These are phyloP conservation scores for Mythimna impura DNA, from an alignment of 2,888 invertebrate species.

Conservation along the genomic window DNA sequence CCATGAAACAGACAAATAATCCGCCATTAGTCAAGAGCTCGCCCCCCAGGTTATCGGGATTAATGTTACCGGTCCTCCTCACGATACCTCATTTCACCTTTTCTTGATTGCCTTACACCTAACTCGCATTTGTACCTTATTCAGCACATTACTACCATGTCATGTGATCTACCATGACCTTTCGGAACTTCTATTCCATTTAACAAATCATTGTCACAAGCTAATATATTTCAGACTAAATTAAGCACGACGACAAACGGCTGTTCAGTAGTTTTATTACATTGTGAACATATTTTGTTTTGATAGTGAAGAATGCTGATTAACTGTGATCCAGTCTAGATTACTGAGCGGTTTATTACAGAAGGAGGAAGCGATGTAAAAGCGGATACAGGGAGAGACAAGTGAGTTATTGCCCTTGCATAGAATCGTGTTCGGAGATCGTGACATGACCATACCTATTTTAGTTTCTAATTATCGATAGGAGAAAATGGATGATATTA, in stretches of 20 bases:
- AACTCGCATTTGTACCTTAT: constrained; percentile 56
- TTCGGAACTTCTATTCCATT: constrained; percentile 31
- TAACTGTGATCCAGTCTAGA: constrained; percentile 58
- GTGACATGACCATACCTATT: constrained; percentile 78
- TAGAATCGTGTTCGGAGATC: constrained; percentile 74
- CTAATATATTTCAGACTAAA: constrained; percentile 46
- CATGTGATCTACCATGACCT: constrained; percentile 33
- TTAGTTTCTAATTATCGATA: constrained; percentile 79
- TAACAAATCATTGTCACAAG: constrained; percentile 48
- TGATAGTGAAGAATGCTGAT: constrained; percentile 50
- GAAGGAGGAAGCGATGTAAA: constrained; percentile 59
- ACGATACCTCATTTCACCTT: constrained; percentile 73
- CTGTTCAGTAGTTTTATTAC: constrained; percentile 50
- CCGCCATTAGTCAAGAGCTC: constrained; percentile 75
- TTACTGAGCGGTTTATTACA: constrained; percentile 50
- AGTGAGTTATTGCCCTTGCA: constrained; percentile 71
- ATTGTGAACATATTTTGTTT: constrained; percentile 45
- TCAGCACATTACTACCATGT: constrained; percentile 49
- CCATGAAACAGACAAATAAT: constrained; percentile 79
- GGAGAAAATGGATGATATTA: constrained; percentile 73
- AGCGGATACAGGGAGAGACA: constrained; percentile 52
- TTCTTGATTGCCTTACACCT: constrained; percentile 72
- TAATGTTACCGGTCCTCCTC: constrained; percentile 70
- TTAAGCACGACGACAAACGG: constrained; percentile 44
- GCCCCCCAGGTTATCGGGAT: constrained; percentile 77